A percentile compares a stretch with the other conserved stretches of the same genome.
Evolutionary conservation across 2,113 vertebrate species (phyloP).

Genomic region (Cyanoliseus patagonus): DNA sequence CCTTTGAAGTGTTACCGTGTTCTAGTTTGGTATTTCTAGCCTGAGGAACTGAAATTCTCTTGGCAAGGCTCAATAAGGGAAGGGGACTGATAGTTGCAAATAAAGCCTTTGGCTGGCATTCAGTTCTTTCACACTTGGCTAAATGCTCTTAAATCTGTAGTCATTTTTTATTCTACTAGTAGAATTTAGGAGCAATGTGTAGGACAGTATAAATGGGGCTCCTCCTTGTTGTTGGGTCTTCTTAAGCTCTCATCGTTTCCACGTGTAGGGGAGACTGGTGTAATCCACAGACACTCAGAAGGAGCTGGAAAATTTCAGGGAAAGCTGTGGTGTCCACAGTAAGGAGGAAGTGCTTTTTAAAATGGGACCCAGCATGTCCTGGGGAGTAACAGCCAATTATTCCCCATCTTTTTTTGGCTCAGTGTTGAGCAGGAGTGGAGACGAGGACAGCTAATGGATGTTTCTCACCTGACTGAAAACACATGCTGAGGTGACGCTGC

Average conservation of each 20-base stretch:
- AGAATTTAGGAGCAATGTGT: not conserved
- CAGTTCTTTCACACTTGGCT: not conserved
- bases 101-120: not conserved
- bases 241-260: not conserved
- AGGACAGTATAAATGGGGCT: not conserved
- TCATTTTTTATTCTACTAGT: not conserved
- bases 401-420: not conserved
- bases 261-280: not conserved
- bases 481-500: not conserved
- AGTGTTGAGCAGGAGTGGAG: not conserved
- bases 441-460: not conserved
- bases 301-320: not conserved
- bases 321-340: not conserved
- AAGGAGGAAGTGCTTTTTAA: not conserved
- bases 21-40: not conserved
- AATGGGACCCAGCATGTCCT: not conserved
- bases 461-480: not conserved
- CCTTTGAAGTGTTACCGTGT: not conserved
- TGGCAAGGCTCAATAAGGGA: not conserved
- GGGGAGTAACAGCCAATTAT: not conserved
- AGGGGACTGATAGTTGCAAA: not conserved
- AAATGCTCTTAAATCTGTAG: not conserved
- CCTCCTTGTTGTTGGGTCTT: not conserved
- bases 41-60: not conserved
- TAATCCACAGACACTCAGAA: not conserved